These are phyloP conservation scores for Pyrocoelia pectoralis DNA, from an alignment of 2,888 invertebrate genomes.

Conservation along the genomic window DNA sequence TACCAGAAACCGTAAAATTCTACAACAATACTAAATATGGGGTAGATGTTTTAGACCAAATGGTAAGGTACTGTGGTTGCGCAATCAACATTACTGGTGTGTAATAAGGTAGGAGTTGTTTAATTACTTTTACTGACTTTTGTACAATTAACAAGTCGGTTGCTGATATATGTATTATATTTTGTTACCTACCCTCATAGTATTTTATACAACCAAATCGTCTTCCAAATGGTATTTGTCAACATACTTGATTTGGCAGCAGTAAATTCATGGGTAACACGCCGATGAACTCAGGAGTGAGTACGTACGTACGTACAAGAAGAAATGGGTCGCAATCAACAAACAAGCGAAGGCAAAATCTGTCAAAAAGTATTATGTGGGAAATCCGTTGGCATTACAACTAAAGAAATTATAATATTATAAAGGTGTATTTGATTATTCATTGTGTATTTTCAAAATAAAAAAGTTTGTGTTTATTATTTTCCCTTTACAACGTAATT, in stretches of 20 bases:
- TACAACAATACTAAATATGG: too few species aligned
- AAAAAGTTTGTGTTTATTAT: background rate
- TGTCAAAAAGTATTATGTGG: background rate
- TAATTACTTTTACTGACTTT: too few species aligned
- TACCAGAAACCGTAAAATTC: too few species aligned
- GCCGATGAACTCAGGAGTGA: background rate
- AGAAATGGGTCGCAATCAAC: background rate
- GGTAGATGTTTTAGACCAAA: background rate
- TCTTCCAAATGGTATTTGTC: background rate
- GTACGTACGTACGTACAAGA: background rate
- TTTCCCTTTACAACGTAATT: background rate
- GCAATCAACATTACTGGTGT: too few species aligned
- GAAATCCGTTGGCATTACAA: background rate
- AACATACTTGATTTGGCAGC: background rate
- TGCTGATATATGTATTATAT: too few species aligned
- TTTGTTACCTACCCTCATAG: too few species aligned
- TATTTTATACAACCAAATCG: background rate
- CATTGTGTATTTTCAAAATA: constrained; percentile 1
- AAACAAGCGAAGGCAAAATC: background rate
- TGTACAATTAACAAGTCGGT: too few species aligned
- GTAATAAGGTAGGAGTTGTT: too few species aligned
- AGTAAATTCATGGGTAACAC: background rate
- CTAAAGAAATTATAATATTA: background rate
- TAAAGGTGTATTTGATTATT: background rate
- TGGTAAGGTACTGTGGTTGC: too few species aligned